Evolutionary conservation across 1,140 invertebrate species (phyloP).

Genomic region (Rhizoglyphus robini): DNA sequence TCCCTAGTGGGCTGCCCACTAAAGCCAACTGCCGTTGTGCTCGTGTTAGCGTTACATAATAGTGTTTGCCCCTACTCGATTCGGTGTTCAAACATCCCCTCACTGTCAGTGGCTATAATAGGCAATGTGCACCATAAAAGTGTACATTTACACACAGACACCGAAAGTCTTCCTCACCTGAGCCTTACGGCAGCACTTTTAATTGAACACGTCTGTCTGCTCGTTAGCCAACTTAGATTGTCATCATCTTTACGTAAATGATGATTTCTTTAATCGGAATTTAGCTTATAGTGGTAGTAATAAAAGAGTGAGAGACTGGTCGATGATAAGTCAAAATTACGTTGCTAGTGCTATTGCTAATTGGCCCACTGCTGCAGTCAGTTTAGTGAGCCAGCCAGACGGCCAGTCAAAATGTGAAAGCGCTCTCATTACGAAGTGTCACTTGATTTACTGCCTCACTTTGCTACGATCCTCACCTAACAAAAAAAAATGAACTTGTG

Average conservation of each 20-base stretch:
- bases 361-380: background rate
- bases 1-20: background rate
- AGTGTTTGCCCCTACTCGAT: background rate
- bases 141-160: background rate
- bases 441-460: background rate
- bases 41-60: background rate
- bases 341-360: constrained; percentile 8
- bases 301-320: background rate
- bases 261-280: constrained; percentile 12
- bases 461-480: background rate
- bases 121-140: background rate
- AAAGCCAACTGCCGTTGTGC: background rate
- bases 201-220: too few species aligned
- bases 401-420: too few species aligned
- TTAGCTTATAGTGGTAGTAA: background rate
- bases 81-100: background rate
- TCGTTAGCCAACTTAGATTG: too few species aligned
- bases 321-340: constrained; percentile 7
- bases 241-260: constrained; percentile 5
- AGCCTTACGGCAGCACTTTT: too few species aligned
- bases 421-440: too few species aligned
- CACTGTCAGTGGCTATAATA: background rate
- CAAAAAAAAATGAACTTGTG: background rate
- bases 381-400: too few species aligned
- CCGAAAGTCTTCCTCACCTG: background rate